Conservation (phyloP, 2,113 vertebrate species). For the Megaleporinus macrocephalus region DNA sequence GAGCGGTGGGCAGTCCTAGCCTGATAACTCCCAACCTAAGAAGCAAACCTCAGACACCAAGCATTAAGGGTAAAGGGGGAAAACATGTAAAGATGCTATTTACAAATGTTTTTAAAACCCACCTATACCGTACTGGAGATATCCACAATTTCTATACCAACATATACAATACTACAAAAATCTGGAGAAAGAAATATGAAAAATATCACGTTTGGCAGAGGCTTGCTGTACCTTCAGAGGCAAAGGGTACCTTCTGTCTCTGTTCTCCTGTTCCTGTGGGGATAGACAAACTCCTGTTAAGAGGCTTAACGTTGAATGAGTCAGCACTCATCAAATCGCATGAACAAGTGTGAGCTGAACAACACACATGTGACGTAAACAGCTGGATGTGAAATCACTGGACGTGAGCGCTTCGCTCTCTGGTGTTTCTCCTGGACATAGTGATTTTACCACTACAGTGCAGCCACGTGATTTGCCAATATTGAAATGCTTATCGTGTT, state of each 20-base stretch:
- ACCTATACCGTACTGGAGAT: too few species aligned
- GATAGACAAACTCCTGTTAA: constrained; percentile 8
- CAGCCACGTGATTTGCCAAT: neutral
- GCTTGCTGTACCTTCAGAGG: neutral
- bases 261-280: neutral
- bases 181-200: neutral
- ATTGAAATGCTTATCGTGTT: neutral
- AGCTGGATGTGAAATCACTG: neutral
- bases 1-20: too few species aligned
- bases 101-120: too few species aligned
- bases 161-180: too few species aligned
- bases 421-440: neutral
- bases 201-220: neutral
- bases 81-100: too few species aligned
- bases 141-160: too few species aligned
- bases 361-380: neutral
- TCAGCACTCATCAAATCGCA: constrained; percentile 9
- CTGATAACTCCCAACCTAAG: too few species aligned
- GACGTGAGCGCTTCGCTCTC: neutral
- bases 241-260: neutral
- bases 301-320: constrained; percentile 16
- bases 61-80: neutral
- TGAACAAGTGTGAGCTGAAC: neutral
- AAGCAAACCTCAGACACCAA: too few species aligned
- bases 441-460: neutral